Evolutionary conservation across 23 tunicate species (phyloP), one percentile per base, ranked within the genome.

Genomic region (Aplidium turbinatum): DNA sequence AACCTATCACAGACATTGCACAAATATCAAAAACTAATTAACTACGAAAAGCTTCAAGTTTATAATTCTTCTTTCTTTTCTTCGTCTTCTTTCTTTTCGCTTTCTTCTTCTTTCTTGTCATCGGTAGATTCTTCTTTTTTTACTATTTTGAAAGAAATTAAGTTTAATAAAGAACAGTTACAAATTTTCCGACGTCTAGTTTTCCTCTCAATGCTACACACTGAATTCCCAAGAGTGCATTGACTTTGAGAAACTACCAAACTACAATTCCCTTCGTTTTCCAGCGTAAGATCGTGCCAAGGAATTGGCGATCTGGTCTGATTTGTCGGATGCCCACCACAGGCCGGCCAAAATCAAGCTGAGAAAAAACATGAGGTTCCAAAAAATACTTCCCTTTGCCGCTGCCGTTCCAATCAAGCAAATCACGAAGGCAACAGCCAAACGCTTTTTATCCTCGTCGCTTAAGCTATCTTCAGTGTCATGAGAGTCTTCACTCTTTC

Each of bases 371-470:
- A 94, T 32, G 47, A 86, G 47, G 38, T 77, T 84, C 99, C 99
- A 95, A 38, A 88, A 68, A 1, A 95, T 60, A 60, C 68, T 73
- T 27, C 99, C 99, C 35, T 51, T 70, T 31, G 96, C 88, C 1
- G 99, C 99, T 2, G 86, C 86, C 33, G 99, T 95, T 24, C 96
- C 99, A 28, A 95, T 62, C 38, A 95, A 32, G 73, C 99, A 95
- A 20, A 95, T 88, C 11, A 95, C 78, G 26, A 95, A 46, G 23
- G 87, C 99, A 47, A 79, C 77, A 25, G 42, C 47, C 18, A 95
- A 87, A 42, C 85, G 82, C 82, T 88, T 76, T 33, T 83, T 79
- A 58, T 95, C 99, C 9, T 95, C 92, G 18, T 68, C 81, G 21
- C 82, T 70, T 23, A 95, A 80, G 13, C 54, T 39, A 20, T 79